Evolutionary conservation across 2,888 invertebrate genomes (phyloP), one percentile per base, ranked within the genome.

Genomic region (Timema podura): DNA sequence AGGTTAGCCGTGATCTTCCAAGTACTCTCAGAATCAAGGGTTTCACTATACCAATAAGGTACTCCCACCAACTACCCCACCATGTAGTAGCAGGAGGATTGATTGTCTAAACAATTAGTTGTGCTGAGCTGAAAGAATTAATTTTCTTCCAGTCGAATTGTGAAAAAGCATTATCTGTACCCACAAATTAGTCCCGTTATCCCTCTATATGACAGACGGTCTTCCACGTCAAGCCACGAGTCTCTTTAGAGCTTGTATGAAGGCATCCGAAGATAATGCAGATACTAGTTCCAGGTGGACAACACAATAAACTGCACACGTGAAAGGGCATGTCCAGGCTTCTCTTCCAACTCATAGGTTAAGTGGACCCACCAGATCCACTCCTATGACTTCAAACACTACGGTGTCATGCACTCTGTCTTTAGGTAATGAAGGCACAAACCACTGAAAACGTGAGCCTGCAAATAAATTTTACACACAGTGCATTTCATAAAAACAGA

Each of bases 61-160:
- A 74, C 74, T 83, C 82, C 77, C 80, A 83, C 74, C 78, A 80
- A 51, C 82, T 82, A 65, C 81, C 81, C 80, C 79, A 80, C 82
- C 82, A 83, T 3, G 81, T 74, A 5, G 81, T 78, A 0, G 76
- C 73, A 6, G 80, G 80, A 6, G 80, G 78, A 67, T 79, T 82
- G 71, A 81, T 82, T 45, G 51, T 68, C 59, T 57, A 68, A 5
- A 10, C 10, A 48, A 48, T 13, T n/a, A 16, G 46, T 48, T 9
- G 48, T 3, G 16, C 13, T 2, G 47, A 46, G n/a, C n/a, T 47
- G 13, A n/a, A n/a, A 47, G 9, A 15, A 7, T 46, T 9, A 13
- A 65, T 65, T 65, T 10, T 65, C 16, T 6, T n/a, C 9, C 65
- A 65, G n/a, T 65, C 65, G 8, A 47, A 15, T 6, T 2, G 5